Evolutionary conservation across 2,888 invertebrate species (phyloP).

Genomic region (Andricus quercusramuli): DNA sequence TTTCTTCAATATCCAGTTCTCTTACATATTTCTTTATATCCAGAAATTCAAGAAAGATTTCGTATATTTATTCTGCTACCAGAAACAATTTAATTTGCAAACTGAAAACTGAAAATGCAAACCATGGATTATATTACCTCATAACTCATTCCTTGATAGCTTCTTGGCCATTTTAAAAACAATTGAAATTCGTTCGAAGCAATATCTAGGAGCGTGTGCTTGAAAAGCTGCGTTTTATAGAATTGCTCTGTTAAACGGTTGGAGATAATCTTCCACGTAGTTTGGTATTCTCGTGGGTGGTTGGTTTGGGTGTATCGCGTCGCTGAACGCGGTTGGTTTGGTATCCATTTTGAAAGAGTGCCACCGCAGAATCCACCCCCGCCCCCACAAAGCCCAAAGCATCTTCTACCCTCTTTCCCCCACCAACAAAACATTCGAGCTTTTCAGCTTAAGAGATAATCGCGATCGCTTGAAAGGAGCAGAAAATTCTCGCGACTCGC

Average conservation of each 20-base stretch:
- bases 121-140: slow-evolving; percentile 3
- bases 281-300: slow-evolving; percentile 43
- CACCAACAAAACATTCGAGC: slow-evolving; percentile 40
- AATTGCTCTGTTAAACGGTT: slow-evolving; percentile 52
- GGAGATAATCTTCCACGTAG: slow-evolving; percentile 52
- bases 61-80: neutral
- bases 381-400: neutral
- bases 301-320: slow-evolving; percentile 19
- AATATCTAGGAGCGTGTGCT: slow-evolving; percentile 41
- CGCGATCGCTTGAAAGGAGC: slow-evolving; percentile 48
- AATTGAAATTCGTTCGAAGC: slow-evolving; percentile 48
- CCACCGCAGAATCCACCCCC: slow-evolving; percentile 26
- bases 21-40: too few relatives aligned
- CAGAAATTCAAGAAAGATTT: neutral
- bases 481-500: slow-evolving; percentile 37
- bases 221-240: slow-evolving; percentile 49
- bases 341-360: slow-evolving; percentile 45
- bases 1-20: too few relatives aligned
- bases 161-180: slow-evolving; percentile 17
- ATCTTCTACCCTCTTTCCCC: neutral
- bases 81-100: neutral
- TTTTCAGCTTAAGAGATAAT: slow-evolving; percentile 45
- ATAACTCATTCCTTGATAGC: slow-evolving; percentile 16
- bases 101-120: neutral
- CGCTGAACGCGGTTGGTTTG: slow-evolving; percentile 10